phyloP scores from a whole-genome alignment of 2,797 vertebrate species.

The Apogon hyalosoma region DNA sequence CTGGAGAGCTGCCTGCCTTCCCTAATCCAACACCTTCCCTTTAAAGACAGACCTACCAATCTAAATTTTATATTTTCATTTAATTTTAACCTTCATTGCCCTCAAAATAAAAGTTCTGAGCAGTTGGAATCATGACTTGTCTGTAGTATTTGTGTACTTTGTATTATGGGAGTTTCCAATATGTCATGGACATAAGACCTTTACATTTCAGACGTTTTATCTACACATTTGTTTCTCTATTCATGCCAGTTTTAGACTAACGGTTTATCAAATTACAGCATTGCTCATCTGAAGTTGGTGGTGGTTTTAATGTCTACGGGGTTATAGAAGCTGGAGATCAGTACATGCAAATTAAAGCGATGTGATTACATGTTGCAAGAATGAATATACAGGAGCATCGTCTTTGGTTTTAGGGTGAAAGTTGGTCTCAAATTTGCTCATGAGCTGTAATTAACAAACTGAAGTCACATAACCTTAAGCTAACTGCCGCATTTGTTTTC shows the following conservation, averaged over 20 bases:
- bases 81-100: conserved; percentile 87
- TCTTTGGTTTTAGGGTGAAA: no score
- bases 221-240: no score
- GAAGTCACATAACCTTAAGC: neutral
- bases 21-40: conserved; percentile 45
- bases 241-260: no score
- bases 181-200: neutral
- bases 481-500: neutral
- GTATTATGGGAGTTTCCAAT: neutral
- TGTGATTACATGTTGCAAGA: no score
- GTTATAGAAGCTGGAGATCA: no score
- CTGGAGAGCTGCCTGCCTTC: conserved; percentile 43
- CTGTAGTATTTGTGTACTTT: neutral
- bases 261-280: no score
- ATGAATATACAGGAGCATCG: no score
- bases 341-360: no score
- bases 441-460: no score
- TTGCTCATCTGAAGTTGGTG: no score
- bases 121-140: conserved; percentile 72
- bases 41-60: conserved; percentile 67
- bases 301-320: no score
- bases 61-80: conserved; percentile 86
- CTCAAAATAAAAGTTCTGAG: conserved; percentile 93
- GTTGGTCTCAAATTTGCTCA: no score
- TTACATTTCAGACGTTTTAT: neutral